These are phyloP conservation scores for Phalacrocorax pelagicus DNA, from an alignment of 2,113 vertebrate genomes.

Conservation along the genomic window DNA sequence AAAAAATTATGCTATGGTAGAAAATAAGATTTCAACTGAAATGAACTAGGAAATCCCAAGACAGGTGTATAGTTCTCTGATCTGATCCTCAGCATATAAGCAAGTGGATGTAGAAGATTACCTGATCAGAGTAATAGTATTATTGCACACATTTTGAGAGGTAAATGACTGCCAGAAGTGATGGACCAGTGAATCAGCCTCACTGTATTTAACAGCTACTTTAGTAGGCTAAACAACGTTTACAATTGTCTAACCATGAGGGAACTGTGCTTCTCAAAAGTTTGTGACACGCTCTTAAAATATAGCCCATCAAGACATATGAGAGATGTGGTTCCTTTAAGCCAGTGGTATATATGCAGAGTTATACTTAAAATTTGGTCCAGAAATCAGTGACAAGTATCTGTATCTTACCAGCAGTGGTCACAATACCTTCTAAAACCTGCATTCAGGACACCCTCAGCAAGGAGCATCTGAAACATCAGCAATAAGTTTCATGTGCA, in stretches of 20 bases:
- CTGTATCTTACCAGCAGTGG: not conserved
- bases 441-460: not conserved
- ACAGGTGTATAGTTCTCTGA: not conserved
- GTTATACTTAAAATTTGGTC: not conserved
- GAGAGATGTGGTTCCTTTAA: not conserved
- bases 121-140: not conserved
- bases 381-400: not conserved
- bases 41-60: not conserved
- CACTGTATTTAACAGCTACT: not conserved
- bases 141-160: not conserved
- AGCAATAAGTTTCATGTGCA: not conserved
- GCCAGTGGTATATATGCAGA: not conserved
- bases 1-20: not conserved
- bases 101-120: not conserved
- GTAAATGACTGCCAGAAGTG: not conserved
- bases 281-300: not conserved
- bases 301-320: accelerated
- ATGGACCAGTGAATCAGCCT: not conserved
- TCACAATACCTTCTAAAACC: not conserved
- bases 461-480: not conserved
- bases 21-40: not conserved
- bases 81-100: not conserved
- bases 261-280: not conserved
- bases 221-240: not conserved
- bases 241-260: not conserved